phyloP scores from a whole-genome alignment of 1,140 invertebrate genomes.

The Heterodera schachtii region DNA sequence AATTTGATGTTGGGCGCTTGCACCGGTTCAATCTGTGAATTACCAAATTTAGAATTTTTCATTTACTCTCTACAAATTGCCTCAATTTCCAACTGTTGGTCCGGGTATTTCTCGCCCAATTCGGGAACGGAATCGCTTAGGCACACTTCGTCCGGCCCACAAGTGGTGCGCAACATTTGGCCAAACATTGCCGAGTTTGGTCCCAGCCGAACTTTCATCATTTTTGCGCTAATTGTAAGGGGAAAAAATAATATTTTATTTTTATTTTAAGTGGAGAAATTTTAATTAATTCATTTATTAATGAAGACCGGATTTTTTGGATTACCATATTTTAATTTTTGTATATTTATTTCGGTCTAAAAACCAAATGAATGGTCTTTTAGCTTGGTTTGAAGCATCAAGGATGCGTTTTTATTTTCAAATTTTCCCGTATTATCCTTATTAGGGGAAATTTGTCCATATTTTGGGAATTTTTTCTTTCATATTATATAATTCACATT shows the following conservation, averaged over 20 bases:
- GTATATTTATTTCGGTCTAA: too few relatives aligned
- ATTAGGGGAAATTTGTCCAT: too few relatives aligned
- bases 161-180: constrained; percentile 43
- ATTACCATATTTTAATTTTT: too few relatives aligned
- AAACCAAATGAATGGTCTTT: too few relatives aligned
- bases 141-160: constrained; percentile 49
- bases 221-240: constrained; percentile 47
- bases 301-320: too few relatives aligned
- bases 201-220: constrained; percentile 40
- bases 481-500: too few relatives aligned
- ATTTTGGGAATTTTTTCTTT: too few relatives aligned
- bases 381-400: too few relatives aligned
- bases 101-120: constrained; percentile 47
- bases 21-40: constrained; percentile 38
- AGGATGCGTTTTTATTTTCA: too few relatives aligned
- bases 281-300: too few relatives aligned
- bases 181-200: constrained; percentile 50
- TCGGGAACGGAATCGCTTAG: constrained; percentile 52
- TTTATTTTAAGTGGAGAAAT: not conserved
- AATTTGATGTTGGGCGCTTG: constrained; percentile 40
- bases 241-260: too few relatives aligned
- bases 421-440: too few relatives aligned
- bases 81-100: constrained; percentile 46
- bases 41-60: not conserved
- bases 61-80: not conserved